Conservation (phyloP, 2,888 invertebrate genomes). For the Rhorus exstirpatorius region DNA sequence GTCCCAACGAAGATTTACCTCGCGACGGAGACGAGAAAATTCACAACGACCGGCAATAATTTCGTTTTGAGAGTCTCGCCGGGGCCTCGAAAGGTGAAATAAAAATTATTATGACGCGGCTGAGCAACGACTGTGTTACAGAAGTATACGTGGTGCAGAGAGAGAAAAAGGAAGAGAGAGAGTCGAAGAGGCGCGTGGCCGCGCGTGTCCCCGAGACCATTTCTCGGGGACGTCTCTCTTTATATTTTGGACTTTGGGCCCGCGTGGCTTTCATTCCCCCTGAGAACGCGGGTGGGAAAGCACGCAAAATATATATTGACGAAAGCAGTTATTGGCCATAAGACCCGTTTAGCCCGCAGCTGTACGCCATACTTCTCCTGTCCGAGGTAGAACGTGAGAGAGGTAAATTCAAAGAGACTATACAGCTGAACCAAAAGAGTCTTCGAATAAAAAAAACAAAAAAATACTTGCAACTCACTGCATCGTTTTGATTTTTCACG, state of each 20-base stretch:
- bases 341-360: slow-evolving; percentile 58
- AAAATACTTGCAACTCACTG: no score
- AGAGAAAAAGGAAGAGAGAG: slow-evolving; percentile 41
- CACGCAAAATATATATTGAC: slow-evolving; percentile 65
- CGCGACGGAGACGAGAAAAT: slow-evolving; percentile 38
- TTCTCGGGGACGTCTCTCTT: slow-evolving; percentile 55
- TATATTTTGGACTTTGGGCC: slow-evolving; percentile 13
- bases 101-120: slow-evolving; percentile 71
- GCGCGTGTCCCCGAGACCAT: slow-evolving; percentile 70
- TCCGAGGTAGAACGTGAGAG: slow-evolving; percentile 62
- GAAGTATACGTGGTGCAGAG: no score
- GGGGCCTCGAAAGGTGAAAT: slow-evolving; percentile 63
- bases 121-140: slow-evolving; percentile 2
- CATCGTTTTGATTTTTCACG: no score
- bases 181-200: slow-evolving; percentile 72
- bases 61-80: slow-evolving; percentile 69
- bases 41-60: slow-evolving; percentile 71
- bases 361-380: slow-evolving; percentile 48
- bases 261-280: slow-evolving; percentile 30
- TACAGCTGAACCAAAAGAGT: slow-evolving; percentile 7
- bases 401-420: slow-evolving; percentile 30
- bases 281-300: slow-evolving; percentile 45
- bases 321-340: slow-evolving; percentile 68
- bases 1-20: slow-evolving; percentile 42
- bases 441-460: no score